Percentiles rank a stretch among this genome's conserved stretches.
Conservation (phyloP, 1,140 invertebrate genomes). For the Procambarus virginalis region DNA sequence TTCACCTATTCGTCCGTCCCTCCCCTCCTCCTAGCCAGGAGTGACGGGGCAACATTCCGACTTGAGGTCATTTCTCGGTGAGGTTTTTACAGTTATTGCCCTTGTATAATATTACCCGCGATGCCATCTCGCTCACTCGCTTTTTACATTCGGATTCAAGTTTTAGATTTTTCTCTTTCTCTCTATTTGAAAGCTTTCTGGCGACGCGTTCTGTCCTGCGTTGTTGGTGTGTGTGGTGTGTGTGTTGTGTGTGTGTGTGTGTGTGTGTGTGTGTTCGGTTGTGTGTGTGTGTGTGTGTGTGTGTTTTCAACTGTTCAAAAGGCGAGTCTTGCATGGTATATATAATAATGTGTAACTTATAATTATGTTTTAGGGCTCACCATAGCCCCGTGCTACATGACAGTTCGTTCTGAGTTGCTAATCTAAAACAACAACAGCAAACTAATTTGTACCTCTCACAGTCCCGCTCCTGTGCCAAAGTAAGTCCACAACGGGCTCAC, state of each 20-base stretch:
- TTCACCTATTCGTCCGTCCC: background rate
- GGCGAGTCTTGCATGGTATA: too few species aligned
- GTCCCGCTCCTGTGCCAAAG: too few species aligned
- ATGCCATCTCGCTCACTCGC: background rate
- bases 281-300: too few species aligned
- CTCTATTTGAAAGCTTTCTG: background rate
- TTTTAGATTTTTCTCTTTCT: background rate
- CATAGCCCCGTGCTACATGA: too few species aligned
- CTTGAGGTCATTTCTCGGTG: background rate
- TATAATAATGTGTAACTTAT: too few species aligned
- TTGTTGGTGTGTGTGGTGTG: background rate
- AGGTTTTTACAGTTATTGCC: background rate
- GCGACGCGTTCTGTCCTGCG: background rate
- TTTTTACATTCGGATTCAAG: background rate
- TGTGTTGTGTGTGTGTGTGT: background rate
- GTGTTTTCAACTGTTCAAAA: too few species aligned
- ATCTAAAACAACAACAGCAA: too few species aligned
- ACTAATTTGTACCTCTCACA: too few species aligned
- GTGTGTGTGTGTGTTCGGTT: too few species aligned
- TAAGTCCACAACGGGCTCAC: too few species aligned
- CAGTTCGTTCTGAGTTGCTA: too few species aligned
- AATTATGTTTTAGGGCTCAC: too few species aligned
- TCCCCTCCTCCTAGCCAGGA: background rate
- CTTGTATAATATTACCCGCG: background rate
- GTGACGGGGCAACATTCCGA: background rate